phyloP scores from a whole-genome alignment of 2,797 vertebrate genomes.

The Pipistrellus nathusii region DNA sequence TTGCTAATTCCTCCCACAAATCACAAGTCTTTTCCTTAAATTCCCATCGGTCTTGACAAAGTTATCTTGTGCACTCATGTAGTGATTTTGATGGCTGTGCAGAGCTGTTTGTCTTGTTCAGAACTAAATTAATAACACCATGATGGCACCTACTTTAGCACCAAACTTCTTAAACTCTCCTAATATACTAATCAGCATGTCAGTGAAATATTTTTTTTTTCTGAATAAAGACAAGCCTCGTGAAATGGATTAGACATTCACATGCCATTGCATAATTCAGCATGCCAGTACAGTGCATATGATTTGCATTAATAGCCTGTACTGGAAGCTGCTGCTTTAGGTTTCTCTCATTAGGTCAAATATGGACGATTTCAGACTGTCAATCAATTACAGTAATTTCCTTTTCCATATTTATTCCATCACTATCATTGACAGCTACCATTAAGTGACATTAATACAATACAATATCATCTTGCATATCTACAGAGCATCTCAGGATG shows the following conservation, averaged over 20 bases:
- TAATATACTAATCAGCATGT: constrained; percentile 89
- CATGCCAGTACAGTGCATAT: constrained; percentile 86
- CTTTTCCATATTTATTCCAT: constrained; percentile 91
- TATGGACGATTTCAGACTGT: constrained; percentile 89
- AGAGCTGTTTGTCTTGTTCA: constrained; percentile 86
- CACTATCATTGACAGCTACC: constrained; percentile 88
- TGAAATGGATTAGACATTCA: constrained; percentile 89
- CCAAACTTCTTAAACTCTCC: constrained; percentile 87
- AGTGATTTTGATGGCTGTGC: constrained; percentile 84
- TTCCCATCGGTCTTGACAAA: constrained; percentile 84
- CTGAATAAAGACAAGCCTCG: constrained; percentile 87
- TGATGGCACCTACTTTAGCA: constrained; percentile 77
- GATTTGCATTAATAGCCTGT: constrained; percentile 90
- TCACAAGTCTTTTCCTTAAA: constrained; percentile 81
- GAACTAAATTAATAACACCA: constrained; percentile 86
- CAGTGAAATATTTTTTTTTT: constrained; percentile 84
- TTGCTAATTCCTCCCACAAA: constrained; percentile 79
- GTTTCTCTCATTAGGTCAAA: constrained; percentile 88
- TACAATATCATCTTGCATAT: constrained; percentile 87
- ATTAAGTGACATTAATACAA: constrained; percentile 90
- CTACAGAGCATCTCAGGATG: constrained; percentile 81
- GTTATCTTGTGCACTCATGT: constrained; percentile 82
- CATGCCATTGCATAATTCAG: constrained; percentile 90
- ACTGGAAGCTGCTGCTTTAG: constrained; percentile 83
- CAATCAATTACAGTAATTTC: constrained; percentile 91